Evolutionary conservation across 2,888 invertebrate species (phyloP).

Genomic region (Oegoconia quadripuncta): DNA sequence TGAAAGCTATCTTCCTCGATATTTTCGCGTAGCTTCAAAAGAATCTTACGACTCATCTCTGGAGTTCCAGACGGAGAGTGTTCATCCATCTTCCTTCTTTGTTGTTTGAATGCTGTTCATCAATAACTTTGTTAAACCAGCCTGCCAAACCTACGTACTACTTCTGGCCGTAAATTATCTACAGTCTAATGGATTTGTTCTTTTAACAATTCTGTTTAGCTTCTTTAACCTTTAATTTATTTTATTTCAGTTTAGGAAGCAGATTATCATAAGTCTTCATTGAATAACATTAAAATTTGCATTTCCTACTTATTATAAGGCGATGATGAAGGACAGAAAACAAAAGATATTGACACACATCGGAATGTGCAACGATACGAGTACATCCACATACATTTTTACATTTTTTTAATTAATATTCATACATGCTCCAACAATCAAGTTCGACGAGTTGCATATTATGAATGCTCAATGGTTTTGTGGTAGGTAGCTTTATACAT

Average conservation of each 20-base stretch:
- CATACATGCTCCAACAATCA: constrained; percentile 49
- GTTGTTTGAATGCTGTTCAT: constrained; percentile 33
- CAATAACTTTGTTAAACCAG: constrained; percentile 27
- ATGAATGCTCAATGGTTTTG: constrained; percentile 56
- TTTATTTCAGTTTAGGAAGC: no score
- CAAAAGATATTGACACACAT: constrained; percentile 47
- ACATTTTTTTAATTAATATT: constrained; percentile 55
- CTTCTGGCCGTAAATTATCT: neutral
- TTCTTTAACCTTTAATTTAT: no score
- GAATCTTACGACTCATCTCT: constrained; percentile 26
- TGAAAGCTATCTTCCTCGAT: constrained; percentile 7
- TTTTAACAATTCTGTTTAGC: no score
- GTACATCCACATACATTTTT: constrained; percentile 23
- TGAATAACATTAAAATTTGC: no score
- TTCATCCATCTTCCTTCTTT: constrained; percentile 33
- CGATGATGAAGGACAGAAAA: constrained; percentile 36
- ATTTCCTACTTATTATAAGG: constrained; percentile 42
- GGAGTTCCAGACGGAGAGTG: constrained; percentile 23
- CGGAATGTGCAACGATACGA: constrained; percentile 35
- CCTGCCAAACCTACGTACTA: constrained; percentile 3
- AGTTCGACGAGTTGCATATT: constrained; percentile 56
- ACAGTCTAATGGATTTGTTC: neutral
- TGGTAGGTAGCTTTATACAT: constrained; percentile 55
- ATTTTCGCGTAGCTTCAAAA: constrained; percentile 27
- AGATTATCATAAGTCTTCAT: no score